These are phyloP conservation scores for Ranitomeya variabilis DNA, from an alignment of 2,113 vertebrate species.

Conservation along the genomic window DNA sequence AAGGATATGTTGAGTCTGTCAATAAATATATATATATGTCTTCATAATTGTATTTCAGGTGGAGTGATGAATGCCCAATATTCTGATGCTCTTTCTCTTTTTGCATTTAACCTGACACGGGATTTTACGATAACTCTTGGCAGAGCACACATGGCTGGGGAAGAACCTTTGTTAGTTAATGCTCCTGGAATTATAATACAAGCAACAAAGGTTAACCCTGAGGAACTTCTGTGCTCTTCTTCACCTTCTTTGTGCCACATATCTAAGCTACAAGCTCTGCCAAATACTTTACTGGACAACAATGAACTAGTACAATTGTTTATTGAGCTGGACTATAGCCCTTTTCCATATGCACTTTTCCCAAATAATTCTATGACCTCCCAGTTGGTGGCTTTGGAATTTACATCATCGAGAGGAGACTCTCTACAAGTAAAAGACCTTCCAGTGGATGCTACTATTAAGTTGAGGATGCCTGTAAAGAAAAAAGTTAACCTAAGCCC, in stretches of 20 bases:
- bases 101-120: constrained; percentile 65
- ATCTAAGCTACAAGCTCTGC: constrained; percentile 61
- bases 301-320: constrained; percentile 73
- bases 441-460: constrained; percentile 67
- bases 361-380: constrained; percentile 69
- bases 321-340: constrained; percentile 62
- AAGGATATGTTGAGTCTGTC: neutral
- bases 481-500: constrained; percentile 49
- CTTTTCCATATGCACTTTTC: constrained; percentile 64
- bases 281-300: constrained; percentile 61
- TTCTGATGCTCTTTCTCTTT: constrained; percentile 34
- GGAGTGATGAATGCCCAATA: neutral
- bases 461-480: constrained; percentile 66
- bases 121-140: constrained; percentile 69
- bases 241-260: constrained; percentile 63
- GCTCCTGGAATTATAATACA: constrained; percentile 65
- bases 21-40: neutral
- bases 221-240: constrained; percentile 68
- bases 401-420: constrained; percentile 70
- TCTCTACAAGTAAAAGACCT: constrained; percentile 68
- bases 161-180: constrained; percentile 65
- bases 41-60: constrained; percentile 22
- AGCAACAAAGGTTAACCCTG: constrained; percentile 68
- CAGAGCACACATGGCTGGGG: constrained; percentile 60
- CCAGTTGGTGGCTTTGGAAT: constrained; percentile 73